phyloP scores from a whole-genome alignment of 2,888 invertebrate genomes.

The Ennomos quercinarius region DNA sequence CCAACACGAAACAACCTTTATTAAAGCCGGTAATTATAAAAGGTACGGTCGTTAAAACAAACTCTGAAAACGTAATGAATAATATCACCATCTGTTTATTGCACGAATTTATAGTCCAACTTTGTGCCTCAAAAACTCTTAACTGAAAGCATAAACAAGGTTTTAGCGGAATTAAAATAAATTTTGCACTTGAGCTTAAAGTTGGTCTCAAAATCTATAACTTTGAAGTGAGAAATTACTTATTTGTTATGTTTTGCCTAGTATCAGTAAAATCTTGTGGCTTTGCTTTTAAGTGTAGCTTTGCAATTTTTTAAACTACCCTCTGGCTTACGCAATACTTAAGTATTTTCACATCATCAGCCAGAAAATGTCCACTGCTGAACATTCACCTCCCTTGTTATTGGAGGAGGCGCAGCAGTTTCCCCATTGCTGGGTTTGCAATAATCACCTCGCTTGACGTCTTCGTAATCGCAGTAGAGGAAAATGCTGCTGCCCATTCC shows the following conservation, averaged over 20 bases:
- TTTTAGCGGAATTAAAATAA: constrained; percentile 69
- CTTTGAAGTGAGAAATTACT: not conserved
- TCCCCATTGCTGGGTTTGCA: too few species aligned
- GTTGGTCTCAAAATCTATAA: constrained; percentile 20
- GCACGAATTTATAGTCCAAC: constrained; percentile 74
- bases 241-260: not conserved
- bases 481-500: too few species aligned
- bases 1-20: constrained; percentile 54
- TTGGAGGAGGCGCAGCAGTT: too few species aligned
- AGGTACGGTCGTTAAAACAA: constrained; percentile 72
- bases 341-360: too few species aligned
- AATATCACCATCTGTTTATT: constrained; percentile 80
- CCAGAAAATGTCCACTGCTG: too few species aligned
- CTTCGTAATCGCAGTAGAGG: too few species aligned
- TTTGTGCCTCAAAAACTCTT: constrained; percentile 74
- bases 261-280: too few species aligned
- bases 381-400: too few species aligned
- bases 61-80: constrained; percentile 77
- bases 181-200: constrained; percentile 27
- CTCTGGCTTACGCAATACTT: too few species aligned
- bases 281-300: too few species aligned
- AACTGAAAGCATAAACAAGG: constrained; percentile 77
- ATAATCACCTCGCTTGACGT: too few species aligned
- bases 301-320: too few species aligned
- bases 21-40: constrained; percentile 71